A percentile compares a stretch with the other conserved stretches of the same genome.
phyloP scores from a whole-genome alignment of 2,797 vertebrate genomes.

The Sciaenops ocellatus region DNA sequence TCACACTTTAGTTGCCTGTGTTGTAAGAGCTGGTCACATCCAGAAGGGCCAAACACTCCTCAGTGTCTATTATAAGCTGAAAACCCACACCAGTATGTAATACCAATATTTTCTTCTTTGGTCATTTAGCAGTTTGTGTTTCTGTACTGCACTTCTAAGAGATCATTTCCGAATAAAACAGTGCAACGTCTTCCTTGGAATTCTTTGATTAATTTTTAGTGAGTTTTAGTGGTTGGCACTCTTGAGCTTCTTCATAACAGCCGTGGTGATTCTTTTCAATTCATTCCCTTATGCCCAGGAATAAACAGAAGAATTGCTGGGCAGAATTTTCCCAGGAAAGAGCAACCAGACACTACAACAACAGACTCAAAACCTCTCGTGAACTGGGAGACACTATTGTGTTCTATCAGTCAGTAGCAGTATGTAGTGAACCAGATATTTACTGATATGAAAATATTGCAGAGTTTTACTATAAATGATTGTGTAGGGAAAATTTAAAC shows the following conservation, averaged over 20 bases:
- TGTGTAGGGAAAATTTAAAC: conserved; percentile 23
- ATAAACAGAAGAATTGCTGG: conserved; percentile 17
- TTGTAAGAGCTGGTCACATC: background rate
- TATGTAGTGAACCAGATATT: conserved; percentile 21
- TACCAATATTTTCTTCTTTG: background rate
- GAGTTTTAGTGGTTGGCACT: background rate
- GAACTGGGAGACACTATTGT: conserved; percentile 28
- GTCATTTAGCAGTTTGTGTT: background rate
- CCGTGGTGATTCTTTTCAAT: conserved; percentile 24
- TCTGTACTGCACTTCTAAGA: background rate
- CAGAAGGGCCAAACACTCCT: background rate
- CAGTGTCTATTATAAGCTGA: background rate
- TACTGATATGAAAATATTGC: conserved; percentile 38
- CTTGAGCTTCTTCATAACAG: background rate
- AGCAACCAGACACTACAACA: conserved; percentile 33
- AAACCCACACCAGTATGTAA: background rate
- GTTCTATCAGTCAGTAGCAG: conserved; percentile 4
- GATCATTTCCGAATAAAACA: background rate
- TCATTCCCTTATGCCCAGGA: conserved; percentile 1
- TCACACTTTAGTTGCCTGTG: background rate
- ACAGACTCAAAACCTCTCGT: conserved; percentile 10
- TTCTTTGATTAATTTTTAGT: conserved; percentile 12
- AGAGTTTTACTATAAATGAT: conserved; percentile 20
- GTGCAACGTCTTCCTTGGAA: background rate
- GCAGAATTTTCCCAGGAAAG: conserved; percentile 27